Evolutionary conservation across 2,888 invertebrate species (phyloP).

Genomic region (Argynnis bischoffii): DNA sequence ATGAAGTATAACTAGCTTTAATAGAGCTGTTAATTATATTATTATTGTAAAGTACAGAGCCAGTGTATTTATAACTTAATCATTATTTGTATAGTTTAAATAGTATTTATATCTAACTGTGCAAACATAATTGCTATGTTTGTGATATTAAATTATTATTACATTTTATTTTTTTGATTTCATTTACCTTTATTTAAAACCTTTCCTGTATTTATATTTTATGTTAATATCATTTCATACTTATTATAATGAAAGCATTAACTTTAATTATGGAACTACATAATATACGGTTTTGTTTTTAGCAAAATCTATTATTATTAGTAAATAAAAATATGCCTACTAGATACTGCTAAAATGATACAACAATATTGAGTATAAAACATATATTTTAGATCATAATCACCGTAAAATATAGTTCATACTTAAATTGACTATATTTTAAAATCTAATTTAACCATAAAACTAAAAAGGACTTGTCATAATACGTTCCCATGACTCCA

Average conservation of each 20-base stretch:
- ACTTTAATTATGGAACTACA: too few relatives aligned
- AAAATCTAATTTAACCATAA: slow-evolving; percentile 2
- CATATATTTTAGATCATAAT: neutral
- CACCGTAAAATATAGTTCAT: neutral
- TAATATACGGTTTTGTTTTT: too few relatives aligned
- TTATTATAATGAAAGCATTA: too few relatives aligned
- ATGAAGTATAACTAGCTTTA: slow-evolving; percentile 77
- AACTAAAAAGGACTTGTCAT: slow-evolving; percentile 16
- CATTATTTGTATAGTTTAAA: slow-evolving; percentile 81
- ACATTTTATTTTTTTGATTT: slow-evolving; percentile 52
- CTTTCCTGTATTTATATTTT: slow-evolving; percentile 21
- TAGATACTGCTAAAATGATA: too few relatives aligned
- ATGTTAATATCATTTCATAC: slow-evolving; percentile 25
- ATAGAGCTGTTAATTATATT: slow-evolving; percentile 78
- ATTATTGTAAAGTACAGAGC: slow-evolving; percentile 78
- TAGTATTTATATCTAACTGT: slow-evolving; percentile 72
- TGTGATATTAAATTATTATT: slow-evolving; percentile 80
- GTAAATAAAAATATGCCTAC: too few relatives aligned
- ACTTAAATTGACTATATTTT: neutral
- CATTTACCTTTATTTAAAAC: slow-evolving; percentile 41
- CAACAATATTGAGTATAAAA: too few relatives aligned
- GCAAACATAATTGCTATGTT: slow-evolving; percentile 71
- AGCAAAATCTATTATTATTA: too few relatives aligned
- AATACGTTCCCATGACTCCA: slow-evolving; percentile 65
- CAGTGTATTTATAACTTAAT: slow-evolving; percentile 81